Evolutionary conservation across 1,140 invertebrate species (phyloP).

Genomic region (Neoseiulus cucumeris): DNA sequence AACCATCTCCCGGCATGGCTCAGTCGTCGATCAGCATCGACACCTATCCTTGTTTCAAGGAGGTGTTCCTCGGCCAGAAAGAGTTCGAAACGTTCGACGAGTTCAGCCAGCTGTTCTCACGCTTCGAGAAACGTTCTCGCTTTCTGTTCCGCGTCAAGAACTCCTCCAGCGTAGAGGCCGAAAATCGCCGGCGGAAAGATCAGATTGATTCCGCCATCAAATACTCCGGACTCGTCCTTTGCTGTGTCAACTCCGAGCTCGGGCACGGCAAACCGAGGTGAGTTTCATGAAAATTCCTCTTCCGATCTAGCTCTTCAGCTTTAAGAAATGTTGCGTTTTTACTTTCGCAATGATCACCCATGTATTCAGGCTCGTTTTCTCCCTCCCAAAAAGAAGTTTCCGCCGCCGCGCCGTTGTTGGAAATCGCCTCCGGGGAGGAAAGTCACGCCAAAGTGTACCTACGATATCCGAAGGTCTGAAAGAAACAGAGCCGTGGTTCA

Average conservation of each 20-base stretch:
- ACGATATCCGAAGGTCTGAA: too few relatives aligned
- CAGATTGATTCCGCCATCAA: conserved; percentile 4
- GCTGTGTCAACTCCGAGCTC: conserved; percentile 8
- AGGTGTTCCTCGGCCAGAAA: conserved; percentile 6
- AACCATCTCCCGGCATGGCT: neutral
- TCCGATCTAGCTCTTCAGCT: too few relatives aligned
- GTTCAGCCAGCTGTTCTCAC: conserved; percentile 8
- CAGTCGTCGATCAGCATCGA: neutral
- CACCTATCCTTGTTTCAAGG: neutral
- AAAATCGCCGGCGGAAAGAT: conserved; percentile 7
- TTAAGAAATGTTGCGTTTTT: too few relatives aligned
- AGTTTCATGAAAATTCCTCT: too few relatives aligned
- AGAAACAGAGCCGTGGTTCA: too few relatives aligned
- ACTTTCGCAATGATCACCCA: too few relatives aligned
- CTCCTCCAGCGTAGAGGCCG: neutral
- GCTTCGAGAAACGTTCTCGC: conserved; percentile 1
- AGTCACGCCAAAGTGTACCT: too few relatives aligned
- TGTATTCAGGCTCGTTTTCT: too few relatives aligned
- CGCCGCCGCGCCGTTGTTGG: too few relatives aligned
- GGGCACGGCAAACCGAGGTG: neutral
- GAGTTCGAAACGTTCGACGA: conserved; percentile 6
- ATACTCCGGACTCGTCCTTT: conserved; percentile 7
- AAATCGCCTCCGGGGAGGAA: too few relatives aligned
- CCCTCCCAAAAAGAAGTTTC: too few relatives aligned
- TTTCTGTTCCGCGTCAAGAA: conserved; percentile 10